Evolutionary conservation across 2,797 vertebrate genomes (phyloP).

Genomic region (Argentina silus): DNA sequence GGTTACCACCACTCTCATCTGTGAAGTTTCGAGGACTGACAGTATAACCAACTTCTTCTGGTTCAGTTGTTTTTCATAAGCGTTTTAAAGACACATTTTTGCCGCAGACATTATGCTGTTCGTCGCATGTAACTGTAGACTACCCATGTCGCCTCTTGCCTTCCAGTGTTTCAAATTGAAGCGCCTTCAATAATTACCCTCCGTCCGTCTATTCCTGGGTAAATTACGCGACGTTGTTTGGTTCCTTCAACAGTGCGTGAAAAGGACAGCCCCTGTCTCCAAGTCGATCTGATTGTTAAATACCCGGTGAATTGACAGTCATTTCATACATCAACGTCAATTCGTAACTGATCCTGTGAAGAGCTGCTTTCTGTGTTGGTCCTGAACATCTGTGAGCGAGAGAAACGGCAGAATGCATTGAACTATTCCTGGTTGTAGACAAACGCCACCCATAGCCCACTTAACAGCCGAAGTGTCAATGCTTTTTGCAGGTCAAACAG

Average conservation of each 20-base stretch:
- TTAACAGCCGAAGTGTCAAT: background rate
- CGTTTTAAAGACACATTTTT: background rate
- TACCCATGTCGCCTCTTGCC: background rate
- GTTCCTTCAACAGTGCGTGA: background rate
- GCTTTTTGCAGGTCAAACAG: background rate
- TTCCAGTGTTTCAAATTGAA: background rate
- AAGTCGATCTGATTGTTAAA: background rate
- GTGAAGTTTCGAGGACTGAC: background rate
- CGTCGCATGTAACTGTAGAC: background rate
- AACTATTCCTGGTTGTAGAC: background rate
- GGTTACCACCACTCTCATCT: background rate
- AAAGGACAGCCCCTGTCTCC: background rate
- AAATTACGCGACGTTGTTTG: background rate
- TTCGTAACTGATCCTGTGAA: background rate
- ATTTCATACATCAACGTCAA: background rate
- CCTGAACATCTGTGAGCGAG: background rate
- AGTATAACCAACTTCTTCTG: background rate
- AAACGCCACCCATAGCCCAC: conserved; percentile 2
- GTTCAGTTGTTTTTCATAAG: background rate
- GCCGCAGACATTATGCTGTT: background rate
- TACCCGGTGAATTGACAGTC: background rate
- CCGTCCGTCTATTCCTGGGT: background rate
- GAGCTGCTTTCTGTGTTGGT: background rate
- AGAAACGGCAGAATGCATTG: background rate
- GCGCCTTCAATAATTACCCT: background rate